phyloP scores from a whole-genome alignment of 2,797 vertebrate species.

The Melopsittacus undulatus region DNA sequence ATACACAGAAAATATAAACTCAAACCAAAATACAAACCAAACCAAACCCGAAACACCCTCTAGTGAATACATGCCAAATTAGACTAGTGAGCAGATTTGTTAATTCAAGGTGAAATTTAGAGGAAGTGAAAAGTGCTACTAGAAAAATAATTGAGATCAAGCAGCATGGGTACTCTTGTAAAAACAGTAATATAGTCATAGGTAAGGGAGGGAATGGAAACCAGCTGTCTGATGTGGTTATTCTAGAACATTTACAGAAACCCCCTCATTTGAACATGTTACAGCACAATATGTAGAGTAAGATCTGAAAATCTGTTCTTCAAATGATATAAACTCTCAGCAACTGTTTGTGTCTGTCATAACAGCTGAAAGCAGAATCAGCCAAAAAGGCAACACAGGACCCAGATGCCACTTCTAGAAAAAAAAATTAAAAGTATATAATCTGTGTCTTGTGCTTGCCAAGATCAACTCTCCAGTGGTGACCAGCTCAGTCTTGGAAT shows the following conservation, averaged over 20 bases:
- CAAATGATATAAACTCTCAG: slow-evolving; percentile 32
- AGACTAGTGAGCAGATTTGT: neutral
- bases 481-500: neutral
- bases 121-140: neutral
- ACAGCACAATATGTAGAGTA: neutral
- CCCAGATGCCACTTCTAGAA: slow-evolving; percentile 25
- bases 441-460: slow-evolving; percentile 26
- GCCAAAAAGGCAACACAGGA: slow-evolving; percentile 37
- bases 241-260: slow-evolving; percentile 18
- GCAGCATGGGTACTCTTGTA: neutral
- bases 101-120: neutral
- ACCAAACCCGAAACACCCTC: accelerated
- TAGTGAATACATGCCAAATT: neutral
- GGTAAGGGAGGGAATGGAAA: neutral
- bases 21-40: neutral
- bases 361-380: slow-evolving; percentile 47
- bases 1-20: neutral
- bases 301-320: slow-evolving; percentile 34
- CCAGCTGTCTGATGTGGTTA: neutral
- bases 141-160: slow-evolving; percentile 6
- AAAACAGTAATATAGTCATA: neutral
- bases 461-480: neutral
- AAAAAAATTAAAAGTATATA: neutral
- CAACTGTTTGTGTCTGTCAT: slow-evolving; percentile 47
- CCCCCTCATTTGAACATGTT: neutral